These are phyloP conservation scores for Siderastrea radians DNA, from an alignment of 92 coral and sea anemone species.

Conservation along the genomic window DNA sequence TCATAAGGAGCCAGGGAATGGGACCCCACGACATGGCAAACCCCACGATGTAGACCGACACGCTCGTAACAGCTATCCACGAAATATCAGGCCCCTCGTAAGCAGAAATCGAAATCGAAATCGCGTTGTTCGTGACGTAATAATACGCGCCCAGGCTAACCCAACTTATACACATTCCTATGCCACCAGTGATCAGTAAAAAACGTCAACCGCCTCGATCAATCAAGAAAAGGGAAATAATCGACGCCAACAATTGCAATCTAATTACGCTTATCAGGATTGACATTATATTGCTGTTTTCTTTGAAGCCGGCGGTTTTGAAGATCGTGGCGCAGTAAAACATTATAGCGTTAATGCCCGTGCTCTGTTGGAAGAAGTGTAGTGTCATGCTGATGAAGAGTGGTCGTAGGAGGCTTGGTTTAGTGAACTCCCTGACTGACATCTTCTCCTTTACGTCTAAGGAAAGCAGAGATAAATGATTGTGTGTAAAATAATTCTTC, in stretches of 20 bases:
- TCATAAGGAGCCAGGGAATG: too few relatives aligned
- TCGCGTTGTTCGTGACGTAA: constrained; percentile 42
- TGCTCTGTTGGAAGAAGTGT: constrained; percentile 86
- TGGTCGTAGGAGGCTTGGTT: constrained; percentile 81
- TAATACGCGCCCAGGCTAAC: constrained; percentile 71
- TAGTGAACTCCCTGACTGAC: constrained; percentile 73
- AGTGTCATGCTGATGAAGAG: constrained; percentile 79
- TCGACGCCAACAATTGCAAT: constrained; percentile 84
- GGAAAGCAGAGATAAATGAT: background rate
- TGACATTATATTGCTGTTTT: constrained; percentile 79
- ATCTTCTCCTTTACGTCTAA: constrained; percentile 47
- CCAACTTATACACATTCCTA: constrained; percentile 82
- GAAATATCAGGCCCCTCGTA: constrained; percentile 50
- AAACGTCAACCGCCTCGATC: constrained; percentile 94
- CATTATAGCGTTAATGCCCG: constrained; percentile 92
- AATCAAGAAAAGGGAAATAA: constrained; percentile 72
- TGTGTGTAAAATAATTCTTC: background rate
- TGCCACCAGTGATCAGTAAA: constrained; percentile 73
- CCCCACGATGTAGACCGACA: constrained; percentile 87
- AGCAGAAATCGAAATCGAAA: too few relatives aligned
- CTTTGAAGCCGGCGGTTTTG: constrained; percentile 79
- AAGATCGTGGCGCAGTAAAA: constrained; percentile 93
- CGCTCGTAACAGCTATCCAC: constrained; percentile 78
- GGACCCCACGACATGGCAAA: constrained; percentile 97
- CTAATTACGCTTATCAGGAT: constrained; percentile 79